Conservation (phyloP, 2,797 vertebrate genomes). For the Melanotaenia boesemani region DNA sequence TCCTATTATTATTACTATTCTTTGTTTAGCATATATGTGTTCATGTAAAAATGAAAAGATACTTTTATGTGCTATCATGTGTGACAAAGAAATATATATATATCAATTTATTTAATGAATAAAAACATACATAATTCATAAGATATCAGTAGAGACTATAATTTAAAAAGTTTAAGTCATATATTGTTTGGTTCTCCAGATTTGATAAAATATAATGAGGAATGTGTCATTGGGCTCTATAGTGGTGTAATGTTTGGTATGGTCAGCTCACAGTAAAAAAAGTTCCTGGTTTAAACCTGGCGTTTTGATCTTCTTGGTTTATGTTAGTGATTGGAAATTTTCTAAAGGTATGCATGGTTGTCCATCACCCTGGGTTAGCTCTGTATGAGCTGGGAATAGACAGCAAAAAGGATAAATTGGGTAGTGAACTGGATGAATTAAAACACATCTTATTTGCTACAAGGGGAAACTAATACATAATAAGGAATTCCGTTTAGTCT, state of each 20-base stretch:
- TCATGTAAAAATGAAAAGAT: background rate
- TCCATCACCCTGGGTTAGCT: background rate
- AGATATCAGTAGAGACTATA: no score
- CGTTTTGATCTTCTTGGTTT: background rate
- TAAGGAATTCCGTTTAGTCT: background rate
- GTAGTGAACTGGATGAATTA: background rate
- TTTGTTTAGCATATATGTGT: background rate
- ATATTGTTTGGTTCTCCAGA: no score
- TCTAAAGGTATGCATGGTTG: background rate
- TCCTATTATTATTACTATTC: no score
- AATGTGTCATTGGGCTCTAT: background rate
- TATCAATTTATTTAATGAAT: background rate
- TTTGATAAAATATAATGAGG: background rate
- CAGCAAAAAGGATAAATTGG: background rate
- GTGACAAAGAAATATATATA: background rate
- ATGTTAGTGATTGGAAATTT: background rate
- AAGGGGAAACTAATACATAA: background rate
- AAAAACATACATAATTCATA: no score
- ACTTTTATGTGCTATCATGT: background rate
- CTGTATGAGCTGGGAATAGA: background rate
- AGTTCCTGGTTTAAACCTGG: background rate
- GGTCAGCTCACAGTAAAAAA: background rate
- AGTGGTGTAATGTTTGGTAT: background rate
- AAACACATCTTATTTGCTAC: background rate
- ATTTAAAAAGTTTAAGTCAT: no score